These are phyloP conservation scores for Trinectes maculatus DNA, from an alignment of 2,113 vertebrate genomes.

Conservation along the genomic window DNA sequence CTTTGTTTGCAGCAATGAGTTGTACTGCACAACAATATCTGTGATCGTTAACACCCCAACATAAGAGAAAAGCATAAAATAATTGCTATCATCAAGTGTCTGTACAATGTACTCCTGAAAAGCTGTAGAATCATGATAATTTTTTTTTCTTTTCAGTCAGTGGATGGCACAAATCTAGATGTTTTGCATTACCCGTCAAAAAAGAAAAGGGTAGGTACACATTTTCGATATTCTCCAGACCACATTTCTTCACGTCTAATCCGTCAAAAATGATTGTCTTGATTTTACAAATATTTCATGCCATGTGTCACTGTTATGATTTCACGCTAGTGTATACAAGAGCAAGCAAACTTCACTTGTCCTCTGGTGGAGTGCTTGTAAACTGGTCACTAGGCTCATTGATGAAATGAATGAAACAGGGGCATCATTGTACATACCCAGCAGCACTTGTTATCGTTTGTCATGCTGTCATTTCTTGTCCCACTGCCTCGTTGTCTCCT, in stretches of 20 bases:
- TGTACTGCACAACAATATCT: too few relatives aligned
- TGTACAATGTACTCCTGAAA: too few relatives aligned
- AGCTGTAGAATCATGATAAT: too few relatives aligned
- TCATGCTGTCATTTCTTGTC: conserved; percentile 46
- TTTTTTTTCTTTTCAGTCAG: conserved; percentile 76
- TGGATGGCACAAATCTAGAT: conserved; percentile 83
- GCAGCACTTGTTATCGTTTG: conserved; percentile 53
- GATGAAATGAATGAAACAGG: conserved; percentile 40
- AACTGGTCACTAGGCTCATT: neutral
- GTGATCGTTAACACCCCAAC: too few relatives aligned
- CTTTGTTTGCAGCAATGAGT: neutral
- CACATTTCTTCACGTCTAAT: neutral
- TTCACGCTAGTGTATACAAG: conserved; percentile 1
- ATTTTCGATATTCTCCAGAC: neutral
- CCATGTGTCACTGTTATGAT: neutral
- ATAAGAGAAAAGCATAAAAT: neutral
- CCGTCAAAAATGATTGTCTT: neutral
- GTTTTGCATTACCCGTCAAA: conserved; percentile 79
- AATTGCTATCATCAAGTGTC: too few relatives aligned
- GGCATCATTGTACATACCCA: conserved; percentile 32
- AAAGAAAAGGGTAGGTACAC: conserved; percentile 86
- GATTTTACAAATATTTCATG: neutral
- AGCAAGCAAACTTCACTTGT: neutral
- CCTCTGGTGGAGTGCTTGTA: neutral
- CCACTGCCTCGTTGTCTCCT: conserved; percentile 29